Base-by-base conservation (phyloP, 1,140 invertebrate species). In the Leptestheria dahalacensis region DNA sequence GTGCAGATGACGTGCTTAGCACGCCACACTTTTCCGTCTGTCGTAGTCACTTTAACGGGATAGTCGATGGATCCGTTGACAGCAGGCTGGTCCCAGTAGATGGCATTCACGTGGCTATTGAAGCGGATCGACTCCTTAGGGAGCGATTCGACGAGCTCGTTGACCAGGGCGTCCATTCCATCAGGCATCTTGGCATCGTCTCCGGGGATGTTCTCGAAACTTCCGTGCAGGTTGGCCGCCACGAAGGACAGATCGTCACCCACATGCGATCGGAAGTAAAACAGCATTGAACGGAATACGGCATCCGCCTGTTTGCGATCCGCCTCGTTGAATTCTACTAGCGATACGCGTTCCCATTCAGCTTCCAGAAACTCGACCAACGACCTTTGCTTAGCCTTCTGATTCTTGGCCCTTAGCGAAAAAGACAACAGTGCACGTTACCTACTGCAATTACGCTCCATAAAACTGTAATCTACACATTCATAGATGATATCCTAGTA, bases 1-100 rank as follows among this genome's bases (percentile, higher is more conserved):
- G 88, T 91, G 6, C 86, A 71, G 49, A 93, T 82, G 1, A 91
- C 84, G 67, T 89, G 87, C 70, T 90, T 84, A 1, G 81, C 83
- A 48, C 73, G 74, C 65, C 82, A 79, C 65, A 82, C 79, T 60
- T 82, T 78, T 0, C 85, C 86, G 67, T 88, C 84, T 64, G 68
- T 66, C 67, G 72, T 73, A 52, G 69, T 67, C 2, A 75, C 68
- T 61, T 66, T 64, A 33, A 74, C 66, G 1, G 50, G 29, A 33
- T 55, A 28, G 21, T 55, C 53, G 26, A 55, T 26, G 4, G 18
- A 57, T 24, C 33, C 56, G 15, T 23, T 46, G 11, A 47, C 21
- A 11, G 20, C 23, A 10, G 24, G 9, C 2, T 61, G 15, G 12
- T n/a, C 20, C 62, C 62, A 63, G 15, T 48, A 25, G 49, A 63